phyloP scores from a whole-genome alignment of 2,797 vertebrate species.

The Syngnathus rostellatus region DNA sequence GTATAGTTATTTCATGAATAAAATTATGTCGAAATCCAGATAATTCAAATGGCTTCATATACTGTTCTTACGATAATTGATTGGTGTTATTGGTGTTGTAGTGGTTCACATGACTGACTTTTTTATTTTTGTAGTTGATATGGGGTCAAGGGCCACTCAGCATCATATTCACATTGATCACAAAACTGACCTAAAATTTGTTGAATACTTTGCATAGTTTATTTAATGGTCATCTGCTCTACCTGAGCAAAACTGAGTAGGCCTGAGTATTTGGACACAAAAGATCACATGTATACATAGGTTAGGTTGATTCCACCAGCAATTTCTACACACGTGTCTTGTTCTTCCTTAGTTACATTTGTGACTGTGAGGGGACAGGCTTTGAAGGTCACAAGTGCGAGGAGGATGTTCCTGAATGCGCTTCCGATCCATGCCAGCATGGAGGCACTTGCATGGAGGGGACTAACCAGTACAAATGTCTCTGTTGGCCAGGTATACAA shows the following conservation, averaged over 20 bases:
- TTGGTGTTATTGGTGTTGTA: no score
- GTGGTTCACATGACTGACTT: no score
- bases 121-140: no score
- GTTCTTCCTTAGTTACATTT: slow-evolving; percentile 68
- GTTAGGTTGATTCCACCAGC: background rate
- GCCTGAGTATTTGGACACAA: no score
- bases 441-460: slow-evolving; percentile 78
- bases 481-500: slow-evolving; percentile 83
- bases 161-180: no score
- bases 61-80: no score
- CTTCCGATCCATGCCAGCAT: slow-evolving; percentile 81
- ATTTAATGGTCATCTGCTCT: no score
- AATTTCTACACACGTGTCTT: background rate
- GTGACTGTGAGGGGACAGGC: slow-evolving; percentile 82
- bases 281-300: no score
- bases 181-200: background rate
- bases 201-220: background rate
- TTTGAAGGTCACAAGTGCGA: slow-evolving; percentile 78
- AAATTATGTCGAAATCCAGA: background rate
- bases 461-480: slow-evolving; percentile 74
- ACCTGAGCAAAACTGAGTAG: no score
- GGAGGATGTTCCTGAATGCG: slow-evolving; percentile 83
- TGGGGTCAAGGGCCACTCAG: no score
- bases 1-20: background rate
- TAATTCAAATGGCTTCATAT: background rate